Base-by-base conservation (phyloP, 1,140 invertebrate genomes). In the Sycophila sp. region DNA sequence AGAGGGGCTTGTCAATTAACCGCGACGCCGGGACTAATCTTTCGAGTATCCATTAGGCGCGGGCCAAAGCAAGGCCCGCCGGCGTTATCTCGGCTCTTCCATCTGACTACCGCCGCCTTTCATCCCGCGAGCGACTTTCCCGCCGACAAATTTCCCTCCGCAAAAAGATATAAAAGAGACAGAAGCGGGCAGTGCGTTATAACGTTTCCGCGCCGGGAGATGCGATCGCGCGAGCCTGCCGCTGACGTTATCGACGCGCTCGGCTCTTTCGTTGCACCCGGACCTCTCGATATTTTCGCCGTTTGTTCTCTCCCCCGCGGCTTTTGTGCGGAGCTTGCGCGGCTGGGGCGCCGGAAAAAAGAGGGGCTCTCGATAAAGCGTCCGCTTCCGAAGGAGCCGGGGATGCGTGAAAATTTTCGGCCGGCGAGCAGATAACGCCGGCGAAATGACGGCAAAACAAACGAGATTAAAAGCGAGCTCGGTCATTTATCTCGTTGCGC, bases 1-100 rank as follows among this genome's bases (percentile, higher is more conserved):
- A 10, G 42, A 38, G 62, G 45, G 40, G 19, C 76, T 79, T 80
- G 79, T 80, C 79, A 81, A 81, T 81, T 81, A 81, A 79, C 77
- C 73, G 11, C 28, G 19, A 56, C 51, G 30, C 53, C 38, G 38
- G 62, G 74, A 73, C 71, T 78, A 81, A 81, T 81, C 79, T 81
- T 79, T 78, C 79, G 74, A 77, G 79, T 77, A 78, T 79, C 78
- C 78, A 75, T 80, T 77, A 73, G 69, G 15, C 24, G 28, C 24
- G 26, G 58, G 34, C 17, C 24, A 10, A n/a, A 26, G 19, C 69
- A n/a, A n/a, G 34, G 32, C 10, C 8, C 30, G 30, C 28, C n/a
- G 15, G 26, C 24, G 13, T 17, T 59, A 59, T 59, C 55, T 34
- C 11, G 1, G 1, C 56, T 34, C 56, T 69, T 60, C 66, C 66